phyloP scores from a whole-genome alignment of 2,888 invertebrate species.

The Stenolophus ochropezus region DNA sequence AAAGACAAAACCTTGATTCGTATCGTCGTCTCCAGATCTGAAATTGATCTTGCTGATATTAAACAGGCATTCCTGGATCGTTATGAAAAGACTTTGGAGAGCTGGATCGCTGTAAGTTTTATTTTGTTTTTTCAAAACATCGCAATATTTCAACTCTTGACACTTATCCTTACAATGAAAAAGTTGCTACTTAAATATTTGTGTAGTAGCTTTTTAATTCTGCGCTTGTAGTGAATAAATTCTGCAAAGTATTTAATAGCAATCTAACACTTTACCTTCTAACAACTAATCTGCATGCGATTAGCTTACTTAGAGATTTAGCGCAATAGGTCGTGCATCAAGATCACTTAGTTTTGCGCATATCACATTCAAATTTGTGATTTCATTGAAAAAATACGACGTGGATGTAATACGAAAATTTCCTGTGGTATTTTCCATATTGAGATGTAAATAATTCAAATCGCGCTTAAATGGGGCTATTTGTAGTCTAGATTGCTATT shows the following conservation, averaged over 20 bases:
- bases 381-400: slow-evolving; percentile 32
- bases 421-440: slow-evolving; percentile 18
- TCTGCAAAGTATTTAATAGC: slow-evolving; percentile 48
- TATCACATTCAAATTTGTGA: slow-evolving; percentile 11
- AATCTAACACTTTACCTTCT: slow-evolving; percentile 49
- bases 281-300: slow-evolving; percentile 44
- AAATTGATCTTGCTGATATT: slow-evolving; percentile 94
- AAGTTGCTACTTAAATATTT: background rate
- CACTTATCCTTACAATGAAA: background rate
- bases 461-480: slow-evolving; percentile 9
- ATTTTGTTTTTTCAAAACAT: background rate
- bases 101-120: slow-evolving; percentile 88
- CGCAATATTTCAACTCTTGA: background rate
- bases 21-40: slow-evolving; percentile 91
- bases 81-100: slow-evolving; percentile 88
- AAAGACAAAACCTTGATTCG: slow-evolving; percentile 94
- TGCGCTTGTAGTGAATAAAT: background rate
- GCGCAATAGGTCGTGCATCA: slow-evolving; percentile 41
- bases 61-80: slow-evolving; percentile 90
- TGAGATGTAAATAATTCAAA: background rate
- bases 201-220: too few relatives aligned
- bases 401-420: slow-evolving; percentile 30
- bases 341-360: slow-evolving; percentile 28
- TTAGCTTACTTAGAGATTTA: slow-evolving; percentile 50
- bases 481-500: slow-evolving; percentile 36